Percentiles rank a stretch among this genome's conserved stretches.
Conservation (phyloP, 1,140 invertebrate genomes). For the Manduca sexta region DNA sequence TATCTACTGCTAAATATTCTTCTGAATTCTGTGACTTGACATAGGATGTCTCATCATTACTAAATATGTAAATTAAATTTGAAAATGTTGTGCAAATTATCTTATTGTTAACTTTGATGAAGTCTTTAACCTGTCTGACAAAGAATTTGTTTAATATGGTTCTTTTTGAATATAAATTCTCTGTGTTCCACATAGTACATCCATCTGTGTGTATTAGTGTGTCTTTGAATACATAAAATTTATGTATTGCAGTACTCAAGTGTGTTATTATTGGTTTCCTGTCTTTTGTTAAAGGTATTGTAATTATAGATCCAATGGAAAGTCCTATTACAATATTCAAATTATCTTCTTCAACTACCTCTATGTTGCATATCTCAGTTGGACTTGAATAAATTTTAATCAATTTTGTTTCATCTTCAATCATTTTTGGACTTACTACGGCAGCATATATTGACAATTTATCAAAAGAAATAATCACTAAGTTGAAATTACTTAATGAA, state of each 20-base stretch:
- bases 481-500: constrained; percentile 12
- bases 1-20: constrained; percentile 30
- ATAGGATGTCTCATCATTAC: constrained; percentile 28
- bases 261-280: constrained; percentile 28
- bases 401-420: constrained; percentile 13
- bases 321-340: constrained; percentile 35
- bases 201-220: constrained; percentile 48
- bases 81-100: constrained; percentile 50
- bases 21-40: constrained; percentile 15
- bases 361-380: constrained; percentile 36
- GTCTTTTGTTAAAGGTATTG: constrained; percentile 18
- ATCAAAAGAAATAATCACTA: constrained; percentile 44
- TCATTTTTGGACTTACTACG: constrained; percentile 23
- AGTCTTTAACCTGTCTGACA: constrained; percentile 45
- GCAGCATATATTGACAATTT: constrained; percentile 34
- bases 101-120: constrained; percentile 33
- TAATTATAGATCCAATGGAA: constrained; percentile 39
- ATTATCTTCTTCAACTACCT: constrained; percentile 19
- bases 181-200: constrained; percentile 42
- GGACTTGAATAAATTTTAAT: constrained; percentile 40
- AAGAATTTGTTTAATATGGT: constrained; percentile 35
- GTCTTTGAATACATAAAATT: constrained; percentile 26
- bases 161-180: constrained; percentile 26
- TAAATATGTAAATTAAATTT: constrained; percentile 46
- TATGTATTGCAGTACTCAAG: constrained; percentile 45